phyloP scores from a whole-genome alignment of 2,797 vertebrate species.

The Amazona finschi region DNA sequence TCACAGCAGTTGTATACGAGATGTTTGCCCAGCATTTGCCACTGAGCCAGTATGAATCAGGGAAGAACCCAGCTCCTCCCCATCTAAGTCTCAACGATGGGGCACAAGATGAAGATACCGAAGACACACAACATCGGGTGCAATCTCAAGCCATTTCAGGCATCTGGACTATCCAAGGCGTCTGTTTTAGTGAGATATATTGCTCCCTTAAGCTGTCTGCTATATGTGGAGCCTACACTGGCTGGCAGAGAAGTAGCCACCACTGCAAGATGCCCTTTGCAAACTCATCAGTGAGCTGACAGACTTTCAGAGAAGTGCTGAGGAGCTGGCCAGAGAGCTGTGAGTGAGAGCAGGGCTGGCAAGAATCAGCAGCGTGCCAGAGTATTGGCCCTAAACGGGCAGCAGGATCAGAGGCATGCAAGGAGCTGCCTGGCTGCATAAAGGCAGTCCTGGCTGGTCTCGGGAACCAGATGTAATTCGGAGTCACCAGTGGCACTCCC shows the following conservation, averaged over 20 bases:
- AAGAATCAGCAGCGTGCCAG: not conserved
- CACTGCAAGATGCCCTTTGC: not conserved
- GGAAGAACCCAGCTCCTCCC: not conserved
- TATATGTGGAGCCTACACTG: not conserved
- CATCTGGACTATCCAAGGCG: not conserved
- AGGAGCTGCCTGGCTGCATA: accelerated
- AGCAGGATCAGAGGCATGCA: not conserved
- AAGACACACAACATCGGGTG: not conserved
- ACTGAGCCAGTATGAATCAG: not conserved
- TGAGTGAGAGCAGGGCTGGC: not conserved
- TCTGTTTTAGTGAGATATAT: not conserved
- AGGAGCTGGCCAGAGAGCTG: not conserved
- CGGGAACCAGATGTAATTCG: not conserved
- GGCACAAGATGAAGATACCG: not conserved
- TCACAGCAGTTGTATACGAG: not conserved
- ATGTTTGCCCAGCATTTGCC: not conserved
- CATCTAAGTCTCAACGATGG: not conserved
- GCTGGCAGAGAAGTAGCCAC: not conserved
- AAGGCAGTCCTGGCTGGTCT: not conserved
- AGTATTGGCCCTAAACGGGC: not conserved
- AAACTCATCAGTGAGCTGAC: not conserved
- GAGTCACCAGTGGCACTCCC: not conserved
- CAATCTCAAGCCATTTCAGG: not conserved
- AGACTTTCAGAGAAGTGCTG: not conserved
- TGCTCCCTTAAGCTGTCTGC: not conserved